Conservation (phyloP, 1,140 invertebrate genomes). For the Drepana arcuata region DNA sequence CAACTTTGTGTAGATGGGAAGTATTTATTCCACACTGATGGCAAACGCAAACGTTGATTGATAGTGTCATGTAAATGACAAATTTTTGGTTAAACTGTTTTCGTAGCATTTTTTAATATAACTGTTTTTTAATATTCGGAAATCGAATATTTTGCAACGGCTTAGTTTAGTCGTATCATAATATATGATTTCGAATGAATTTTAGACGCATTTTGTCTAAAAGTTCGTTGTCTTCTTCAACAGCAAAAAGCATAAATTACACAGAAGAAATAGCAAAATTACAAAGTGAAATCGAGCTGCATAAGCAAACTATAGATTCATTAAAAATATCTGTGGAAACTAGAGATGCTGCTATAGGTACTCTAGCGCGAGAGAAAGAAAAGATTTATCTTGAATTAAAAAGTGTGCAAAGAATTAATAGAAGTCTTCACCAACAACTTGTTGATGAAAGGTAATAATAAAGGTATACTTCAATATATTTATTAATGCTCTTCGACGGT, state of each 20-base stretch:
- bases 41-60: too few species aligned
- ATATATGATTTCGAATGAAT: conserved; percentile 22
- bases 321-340: conserved; percentile 23
- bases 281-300: conserved; percentile 19
- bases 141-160: conserved; percentile 3
- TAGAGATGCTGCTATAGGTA: conserved; percentile 21
- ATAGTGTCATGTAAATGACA: conserved; percentile 8
- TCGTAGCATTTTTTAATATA: conserved; percentile 5
- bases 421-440: conserved; percentile 24
- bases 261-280: conserved; percentile 18
- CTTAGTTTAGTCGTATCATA: conserved; percentile 7
- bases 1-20: too few species aligned
- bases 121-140: conserved; percentile 4
- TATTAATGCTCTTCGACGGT: too few species aligned
- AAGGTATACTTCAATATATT: too few species aligned
- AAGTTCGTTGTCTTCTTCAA: conserved; percentile 23
- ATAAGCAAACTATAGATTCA: conserved; percentile 16
- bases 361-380: conserved; percentile 25
- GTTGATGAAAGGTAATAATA: conserved; percentile 23
- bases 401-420: conserved; percentile 16
- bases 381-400: conserved; percentile 26
- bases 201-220: conserved; percentile 23
- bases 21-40: too few species aligned
- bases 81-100: conserved; percentile 11
- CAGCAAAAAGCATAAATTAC: conserved; percentile 11